These are phyloP conservation scores for Schizopygopsis malacanthus DNA, from an alignment of 2,797 vertebrate genomes.

Conservation along the genomic window DNA sequence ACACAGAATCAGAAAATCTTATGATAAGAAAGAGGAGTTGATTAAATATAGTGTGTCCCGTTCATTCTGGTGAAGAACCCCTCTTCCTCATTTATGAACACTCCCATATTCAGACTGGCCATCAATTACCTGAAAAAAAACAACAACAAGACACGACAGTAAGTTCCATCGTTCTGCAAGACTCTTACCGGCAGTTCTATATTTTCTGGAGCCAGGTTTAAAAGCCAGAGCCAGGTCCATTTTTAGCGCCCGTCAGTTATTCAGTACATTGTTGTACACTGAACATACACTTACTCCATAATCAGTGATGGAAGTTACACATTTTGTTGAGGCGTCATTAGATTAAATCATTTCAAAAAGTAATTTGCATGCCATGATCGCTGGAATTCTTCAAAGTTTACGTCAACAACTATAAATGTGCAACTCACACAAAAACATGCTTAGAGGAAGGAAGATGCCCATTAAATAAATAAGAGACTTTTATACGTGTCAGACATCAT, in stretches of 20 bases:
- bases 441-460: constrained; percentile 47
- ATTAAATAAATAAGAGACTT: constrained; percentile 34
- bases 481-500: constrained; percentile 27
- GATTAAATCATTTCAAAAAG: not conserved
- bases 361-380: not conserved
- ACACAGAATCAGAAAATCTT: not conserved
- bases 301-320: not conserved
- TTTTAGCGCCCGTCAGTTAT: not conserved
- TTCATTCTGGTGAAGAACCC: not conserved
- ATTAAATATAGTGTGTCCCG: not conserved
- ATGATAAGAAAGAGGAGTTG: not conserved
- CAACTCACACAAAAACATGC: constrained; percentile 10
- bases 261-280: not conserved
- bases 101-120: not conserved
- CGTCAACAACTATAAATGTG: not conserved
- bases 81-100: not conserved
- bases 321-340: not conserved
- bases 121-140: constrained; percentile 11
- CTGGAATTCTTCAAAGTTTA: constrained; percentile 10
- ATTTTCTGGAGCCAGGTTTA: not conserved
- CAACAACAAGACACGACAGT: not conserved
- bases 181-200: not conserved
- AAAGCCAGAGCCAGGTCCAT: not conserved
- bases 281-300: not conserved
- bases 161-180: not conserved